A percentile compares a stretch with the other conserved stretches of the same genome.
Evolutionary conservation across 2,888 invertebrate species (phyloP).

Genomic region (Philereme transversata): DNA sequence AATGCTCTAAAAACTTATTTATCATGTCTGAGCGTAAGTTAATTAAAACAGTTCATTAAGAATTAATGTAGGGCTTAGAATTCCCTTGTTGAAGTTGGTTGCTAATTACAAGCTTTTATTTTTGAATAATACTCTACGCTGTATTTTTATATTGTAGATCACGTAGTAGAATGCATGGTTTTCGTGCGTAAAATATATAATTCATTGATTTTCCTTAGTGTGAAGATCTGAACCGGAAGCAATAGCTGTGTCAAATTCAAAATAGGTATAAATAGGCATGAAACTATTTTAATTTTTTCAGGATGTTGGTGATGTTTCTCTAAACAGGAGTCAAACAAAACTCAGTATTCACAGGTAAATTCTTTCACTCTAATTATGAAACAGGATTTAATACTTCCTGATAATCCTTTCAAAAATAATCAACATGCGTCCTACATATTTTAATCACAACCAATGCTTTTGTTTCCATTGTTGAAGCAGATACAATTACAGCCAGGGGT

Average conservation of each 20-base stretch:
- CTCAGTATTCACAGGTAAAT: neutral
- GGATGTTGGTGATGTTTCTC: no score
- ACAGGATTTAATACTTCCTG: constrained; percentile 16
- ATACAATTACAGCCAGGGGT: constrained; percentile 64
- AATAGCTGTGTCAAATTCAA: no score
- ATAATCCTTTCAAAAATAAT: constrained; percentile 28
- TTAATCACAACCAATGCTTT: constrained; percentile 55
- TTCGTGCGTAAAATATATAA: no score
- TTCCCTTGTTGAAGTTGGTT: constrained; percentile 26
- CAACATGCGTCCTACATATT: constrained; percentile 35
- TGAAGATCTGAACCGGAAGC: no score
- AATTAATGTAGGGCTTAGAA: constrained; percentile 37
- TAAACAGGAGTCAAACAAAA: neutral
- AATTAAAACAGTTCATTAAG: constrained; percentile 57
- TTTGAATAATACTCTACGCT: no score
- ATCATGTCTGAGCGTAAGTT: constrained; percentile 66
- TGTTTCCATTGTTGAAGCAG: constrained; percentile 67
- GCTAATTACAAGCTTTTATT: neutral
- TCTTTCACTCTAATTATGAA: constrained; percentile 3
- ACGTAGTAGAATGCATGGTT: no score
- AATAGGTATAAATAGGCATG: no score
- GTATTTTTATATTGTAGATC: no score
- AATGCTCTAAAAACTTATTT: constrained; percentile 74
- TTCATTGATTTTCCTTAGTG: no score
- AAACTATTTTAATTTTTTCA: no score